Evolutionary conservation across 2,797 vertebrate genomes (phyloP).

Genomic region (Triplophysa bombifrons): DNA sequence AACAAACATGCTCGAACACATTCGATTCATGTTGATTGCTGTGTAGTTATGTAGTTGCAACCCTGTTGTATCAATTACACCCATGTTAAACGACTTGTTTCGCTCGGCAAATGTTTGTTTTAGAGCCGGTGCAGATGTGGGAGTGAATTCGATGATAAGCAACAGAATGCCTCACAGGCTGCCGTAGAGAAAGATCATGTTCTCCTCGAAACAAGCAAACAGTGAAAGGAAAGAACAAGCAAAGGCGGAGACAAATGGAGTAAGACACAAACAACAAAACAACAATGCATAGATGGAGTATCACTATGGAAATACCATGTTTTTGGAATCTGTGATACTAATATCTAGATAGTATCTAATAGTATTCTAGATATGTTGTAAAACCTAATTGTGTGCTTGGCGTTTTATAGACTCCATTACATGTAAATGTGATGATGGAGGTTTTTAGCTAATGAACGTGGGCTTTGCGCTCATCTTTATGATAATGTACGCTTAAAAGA

Average conservation of each 20-base stretch:
- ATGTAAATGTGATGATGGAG: too few relatives aligned
- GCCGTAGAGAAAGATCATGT: conserved; percentile 60
- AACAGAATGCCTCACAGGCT: conserved; percentile 47
- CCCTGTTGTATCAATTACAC: conserved; percentile 60
- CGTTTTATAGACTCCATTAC: too few relatives aligned
- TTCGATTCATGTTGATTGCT: conserved; percentile 45
- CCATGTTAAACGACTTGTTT: conserved; percentile 57
- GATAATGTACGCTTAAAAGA: too few relatives aligned
- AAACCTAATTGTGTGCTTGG: background rate
- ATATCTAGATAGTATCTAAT: background rate
- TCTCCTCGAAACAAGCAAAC: conserved; percentile 47
- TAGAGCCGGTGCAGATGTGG: conserved; percentile 48
- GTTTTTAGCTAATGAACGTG: background rate
- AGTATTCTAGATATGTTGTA: background rate
- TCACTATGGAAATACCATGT: background rate
- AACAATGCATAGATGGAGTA: conserved; percentile 79
- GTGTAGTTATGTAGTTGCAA: conserved; percentile 58
- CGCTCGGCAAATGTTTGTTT: conserved; percentile 58
- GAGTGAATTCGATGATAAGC: conserved; percentile 53
- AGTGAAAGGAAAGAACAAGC: conserved; percentile 3
- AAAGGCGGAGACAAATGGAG: conserved; percentile 10
- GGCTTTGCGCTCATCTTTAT: background rate
- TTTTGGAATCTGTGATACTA: background rate
- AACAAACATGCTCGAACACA: conserved; percentile 47
- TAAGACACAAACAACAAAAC: conserved; percentile 74